Conservation (phyloP, 2,888 invertebrate species). For the Caenorhabditis japonica region DNA sequence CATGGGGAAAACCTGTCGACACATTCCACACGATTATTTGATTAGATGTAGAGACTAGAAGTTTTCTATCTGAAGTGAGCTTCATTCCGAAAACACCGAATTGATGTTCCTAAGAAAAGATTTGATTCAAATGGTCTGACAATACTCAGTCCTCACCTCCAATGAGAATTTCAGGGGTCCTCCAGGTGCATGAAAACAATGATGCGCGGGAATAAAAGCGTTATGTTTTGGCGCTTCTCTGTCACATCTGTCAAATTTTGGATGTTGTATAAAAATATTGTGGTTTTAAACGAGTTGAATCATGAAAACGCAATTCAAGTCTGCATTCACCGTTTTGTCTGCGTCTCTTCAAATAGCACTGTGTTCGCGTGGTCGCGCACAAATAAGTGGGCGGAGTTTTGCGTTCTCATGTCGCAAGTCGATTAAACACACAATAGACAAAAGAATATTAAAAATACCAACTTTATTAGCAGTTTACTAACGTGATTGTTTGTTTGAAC, state of each 20-base stretch:
- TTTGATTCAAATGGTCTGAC: not conserved
- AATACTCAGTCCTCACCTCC: conserved; percentile 81
- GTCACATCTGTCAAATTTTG: conserved; percentile 85
- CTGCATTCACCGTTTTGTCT: too few relatives aligned
- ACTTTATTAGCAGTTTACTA: conserved; percentile 84
- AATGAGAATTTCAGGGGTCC: conserved; percentile 97
- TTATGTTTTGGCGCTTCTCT: conserved; percentile 86
- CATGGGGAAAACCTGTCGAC: conserved; percentile 84
- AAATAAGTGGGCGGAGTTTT: too few relatives aligned
- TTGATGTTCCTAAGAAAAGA: conserved; percentile 86
- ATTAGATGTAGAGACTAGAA: conserved; percentile 95
- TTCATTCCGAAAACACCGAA: conserved; percentile 95
- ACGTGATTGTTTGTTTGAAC: conserved; percentile 86
- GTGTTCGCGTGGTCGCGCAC: too few relatives aligned
- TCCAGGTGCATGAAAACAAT: conserved; percentile 97
- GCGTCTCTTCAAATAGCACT: too few relatives aligned
- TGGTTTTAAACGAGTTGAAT: too few relatives aligned
- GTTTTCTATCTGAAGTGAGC: conserved; percentile 89
- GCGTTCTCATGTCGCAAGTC: too few relatives aligned
- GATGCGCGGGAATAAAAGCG: conserved; percentile 91
- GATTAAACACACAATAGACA: too few relatives aligned
- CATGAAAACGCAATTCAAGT: too few relatives aligned
- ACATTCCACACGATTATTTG: conserved; percentile 96
- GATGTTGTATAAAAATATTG: too few relatives aligned
- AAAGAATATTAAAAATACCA: too few relatives aligned